These are phyloP conservation scores for Palythoa heliodiscus DNA, from an alignment of 92 coral and sea anemone species.

Conservation along the genomic window DNA sequence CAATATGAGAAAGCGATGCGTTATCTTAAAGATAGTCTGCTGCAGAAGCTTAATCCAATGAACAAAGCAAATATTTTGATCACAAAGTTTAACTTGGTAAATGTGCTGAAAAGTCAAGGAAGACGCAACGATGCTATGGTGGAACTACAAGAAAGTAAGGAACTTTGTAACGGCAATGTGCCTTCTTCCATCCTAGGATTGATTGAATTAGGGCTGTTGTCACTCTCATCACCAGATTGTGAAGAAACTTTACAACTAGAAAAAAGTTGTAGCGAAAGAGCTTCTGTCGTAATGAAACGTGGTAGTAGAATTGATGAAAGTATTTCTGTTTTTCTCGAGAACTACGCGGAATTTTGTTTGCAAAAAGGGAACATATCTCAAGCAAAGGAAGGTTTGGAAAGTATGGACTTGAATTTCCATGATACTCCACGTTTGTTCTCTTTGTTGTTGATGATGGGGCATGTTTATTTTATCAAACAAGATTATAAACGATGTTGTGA, in stretches of 20 bases:
- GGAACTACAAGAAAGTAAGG: constrained; percentile 1
- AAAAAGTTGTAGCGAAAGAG: background rate
- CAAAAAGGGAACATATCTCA: background rate
- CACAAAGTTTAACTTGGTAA: constrained; percentile 1
- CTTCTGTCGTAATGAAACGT: background rate
- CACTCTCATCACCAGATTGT: background rate
- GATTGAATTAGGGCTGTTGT: background rate
- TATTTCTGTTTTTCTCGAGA: background rate
- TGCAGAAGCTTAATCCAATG: too few relatives aligned
- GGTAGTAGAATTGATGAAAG: background rate
- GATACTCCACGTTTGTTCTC: background rate
- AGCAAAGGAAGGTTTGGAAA: constrained; percentile 4
- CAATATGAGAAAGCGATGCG: background rate
- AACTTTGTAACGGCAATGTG: background rate
- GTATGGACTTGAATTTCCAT: background rate
- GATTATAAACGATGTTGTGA: constrained; percentile 1
- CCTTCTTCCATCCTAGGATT: background rate
- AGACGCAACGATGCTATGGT: background rate
- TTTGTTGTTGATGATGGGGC: background rate
- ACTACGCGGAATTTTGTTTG: background rate
- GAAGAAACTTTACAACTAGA: background rate
- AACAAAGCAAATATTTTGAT: background rate
- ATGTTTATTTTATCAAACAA: background rate
- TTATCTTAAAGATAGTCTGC: background rate
- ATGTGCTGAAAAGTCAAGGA: background rate